A percentile compares a stretch with the other conserved stretches of the same genome.
Evolutionary conservation across 92 coral and sea anemone genomes (phyloP).

Genomic region (Epizoanthus fatuus): DNA sequence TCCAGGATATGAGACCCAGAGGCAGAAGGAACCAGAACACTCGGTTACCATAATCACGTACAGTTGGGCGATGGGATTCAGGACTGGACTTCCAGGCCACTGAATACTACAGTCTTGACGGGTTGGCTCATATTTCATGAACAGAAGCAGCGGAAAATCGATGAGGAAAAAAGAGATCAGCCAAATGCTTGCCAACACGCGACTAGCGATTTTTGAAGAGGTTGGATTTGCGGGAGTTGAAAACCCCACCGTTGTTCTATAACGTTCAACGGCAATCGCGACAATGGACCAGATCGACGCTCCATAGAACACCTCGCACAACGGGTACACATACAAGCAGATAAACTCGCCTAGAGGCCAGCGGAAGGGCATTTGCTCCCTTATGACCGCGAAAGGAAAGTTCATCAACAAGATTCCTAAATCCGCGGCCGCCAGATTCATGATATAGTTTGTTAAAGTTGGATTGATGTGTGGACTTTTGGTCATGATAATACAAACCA

Average conservation of each 20-base stretch:
- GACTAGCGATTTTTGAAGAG: neutral
- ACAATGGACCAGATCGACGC: slow-evolving; percentile 73
- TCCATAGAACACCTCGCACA: slow-evolving; percentile 62
- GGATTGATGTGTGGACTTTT: slow-evolving; percentile 70
- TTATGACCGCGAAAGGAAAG: slow-evolving; percentile 48
- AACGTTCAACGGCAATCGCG: slow-evolving; percentile 69
- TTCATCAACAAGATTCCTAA: slow-evolving; percentile 59
- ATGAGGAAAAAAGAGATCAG: slow-evolving; percentile 29
- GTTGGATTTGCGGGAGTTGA: neutral
- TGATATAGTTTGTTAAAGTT: slow-evolving; percentile 58
- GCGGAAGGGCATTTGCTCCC: slow-evolving; percentile 48
- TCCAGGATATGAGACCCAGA: slow-evolving; percentile 18
- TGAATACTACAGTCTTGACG: neutral
- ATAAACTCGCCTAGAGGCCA: slow-evolving; percentile 75
- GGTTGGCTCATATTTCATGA: slow-evolving; percentile 14
- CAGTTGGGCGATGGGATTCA: slow-evolving; percentile 9
- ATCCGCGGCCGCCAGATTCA: slow-evolving; percentile 67
- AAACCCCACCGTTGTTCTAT: slow-evolving; percentile 53
- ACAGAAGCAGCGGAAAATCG: slow-evolving; percentile 35
- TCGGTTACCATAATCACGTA: slow-evolving; percentile 13
- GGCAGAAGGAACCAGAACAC: slow-evolving; percentile 36
- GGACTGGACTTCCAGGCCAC: slow-evolving; percentile 1
- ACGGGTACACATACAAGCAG: slow-evolving; percentile 65
- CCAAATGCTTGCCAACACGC: slow-evolving; percentile 17
- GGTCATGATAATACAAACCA: slow-evolving; percentile 57